phyloP scores from a whole-genome alignment of 2,888 invertebrate species.

The Pseudococcus longispinus region DNA sequence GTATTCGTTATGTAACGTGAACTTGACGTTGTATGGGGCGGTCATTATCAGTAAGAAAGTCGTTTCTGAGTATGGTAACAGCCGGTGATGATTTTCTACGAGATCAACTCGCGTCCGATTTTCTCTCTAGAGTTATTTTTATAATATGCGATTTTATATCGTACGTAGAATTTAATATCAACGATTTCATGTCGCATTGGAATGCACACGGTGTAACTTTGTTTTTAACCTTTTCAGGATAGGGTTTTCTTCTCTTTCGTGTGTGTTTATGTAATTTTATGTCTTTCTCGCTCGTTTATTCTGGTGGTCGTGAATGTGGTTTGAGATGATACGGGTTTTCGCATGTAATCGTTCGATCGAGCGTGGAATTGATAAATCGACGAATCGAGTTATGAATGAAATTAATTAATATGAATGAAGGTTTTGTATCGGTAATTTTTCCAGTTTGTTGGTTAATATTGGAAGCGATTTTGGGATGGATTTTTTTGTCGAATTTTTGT shows the following conservation, averaged over 20 bases:
- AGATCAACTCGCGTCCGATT: background rate
- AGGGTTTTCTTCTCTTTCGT: background rate
- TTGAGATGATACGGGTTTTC: background rate
- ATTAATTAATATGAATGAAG: background rate
- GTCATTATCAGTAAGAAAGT: slow-evolving; percentile 41
- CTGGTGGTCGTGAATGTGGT: background rate
- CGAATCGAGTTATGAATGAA: background rate
- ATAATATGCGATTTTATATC: background rate
- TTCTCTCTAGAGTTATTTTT: slow-evolving; percentile 28
- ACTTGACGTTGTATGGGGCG: slow-evolving; percentile 27
- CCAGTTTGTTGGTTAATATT: background rate
- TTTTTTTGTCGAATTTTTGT: background rate
- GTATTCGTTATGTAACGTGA: background rate
- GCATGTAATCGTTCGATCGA: background rate
- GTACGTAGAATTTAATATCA: background rate
- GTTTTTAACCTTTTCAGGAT: slow-evolving; percentile 14
- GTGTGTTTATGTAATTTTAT: background rate
- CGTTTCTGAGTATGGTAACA: background rate
- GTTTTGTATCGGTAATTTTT: background rate
- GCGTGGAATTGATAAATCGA: background rate
- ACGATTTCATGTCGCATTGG: background rate
- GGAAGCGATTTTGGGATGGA: background rate
- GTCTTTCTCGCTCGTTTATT: background rate
- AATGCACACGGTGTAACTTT: slow-evolving; percentile 10
- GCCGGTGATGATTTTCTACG: background rate